These are phyloP conservation scores for Dorcus hopei DNA, from an alignment of 2,888 invertebrate genomes.

Conservation along the genomic window DNA sequence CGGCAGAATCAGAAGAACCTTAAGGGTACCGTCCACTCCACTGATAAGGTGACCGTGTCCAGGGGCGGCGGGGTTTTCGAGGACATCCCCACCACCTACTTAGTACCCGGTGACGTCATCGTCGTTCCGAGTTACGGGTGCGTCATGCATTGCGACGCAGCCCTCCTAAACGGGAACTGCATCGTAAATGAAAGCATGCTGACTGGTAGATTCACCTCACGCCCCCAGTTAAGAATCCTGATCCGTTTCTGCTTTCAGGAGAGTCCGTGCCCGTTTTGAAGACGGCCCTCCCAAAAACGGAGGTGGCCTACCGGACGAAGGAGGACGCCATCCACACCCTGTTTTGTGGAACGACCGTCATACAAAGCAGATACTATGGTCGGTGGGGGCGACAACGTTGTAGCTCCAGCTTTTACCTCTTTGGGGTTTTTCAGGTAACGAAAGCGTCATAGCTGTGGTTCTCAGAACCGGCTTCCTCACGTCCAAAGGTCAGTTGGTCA, in stretches of 20 bases:
- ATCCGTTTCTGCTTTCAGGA: constrained; percentile 52
- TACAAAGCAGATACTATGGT: constrained; percentile 85
- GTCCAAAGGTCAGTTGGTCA: constrained; percentile 80
- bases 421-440: constrained; percentile 21
- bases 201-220: constrained; percentile 60
- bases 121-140: constrained; percentile 80
- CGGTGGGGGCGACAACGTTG: constrained; percentile 38
- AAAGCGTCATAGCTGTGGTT: constrained; percentile 60
- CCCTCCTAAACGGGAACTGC: constrained; percentile 78
- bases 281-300: constrained; percentile 73
- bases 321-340: constrained; percentile 84
- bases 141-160: constrained; percentile 89
- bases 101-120: constrained; percentile 89
- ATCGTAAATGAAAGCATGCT: constrained; percentile 95
- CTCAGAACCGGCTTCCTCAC: constrained; percentile 87
- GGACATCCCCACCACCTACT: constrained; percentile 64
- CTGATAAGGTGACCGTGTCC: constrained; percentile 66
- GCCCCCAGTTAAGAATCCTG: too few species aligned
- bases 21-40: constrained; percentile 76
- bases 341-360: constrained; percentile 86
- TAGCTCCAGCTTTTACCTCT: too few species aligned
- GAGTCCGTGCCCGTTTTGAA: constrained; percentile 94
- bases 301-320: constrained; percentile 70
- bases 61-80: constrained; percentile 49
- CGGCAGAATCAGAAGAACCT: constrained; percentile 81